A percentile compares a stretch with the other conserved stretches of the same genome.
Evolutionary conservation across 2,888 invertebrate genomes (phyloP).

Genomic region (Dinocampus coccinellae): DNA sequence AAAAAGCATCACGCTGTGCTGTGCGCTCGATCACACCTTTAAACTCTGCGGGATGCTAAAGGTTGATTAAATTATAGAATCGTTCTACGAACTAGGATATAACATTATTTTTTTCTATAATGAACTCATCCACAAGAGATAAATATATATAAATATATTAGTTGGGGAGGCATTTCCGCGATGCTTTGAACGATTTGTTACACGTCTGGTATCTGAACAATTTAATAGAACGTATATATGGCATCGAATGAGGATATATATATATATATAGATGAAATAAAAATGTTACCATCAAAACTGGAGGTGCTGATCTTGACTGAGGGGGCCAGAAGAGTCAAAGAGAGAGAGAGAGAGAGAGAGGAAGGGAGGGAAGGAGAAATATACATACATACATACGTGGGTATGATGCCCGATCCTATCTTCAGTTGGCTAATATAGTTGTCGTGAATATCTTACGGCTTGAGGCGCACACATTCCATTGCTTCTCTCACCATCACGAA

Average conservation of each 20-base stretch:
- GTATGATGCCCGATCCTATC: constrained; percentile 68
- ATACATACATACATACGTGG: constrained; percentile 54
- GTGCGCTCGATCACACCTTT: constrained; percentile 62
- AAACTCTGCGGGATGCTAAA: constrained; percentile 57
- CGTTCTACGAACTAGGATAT: constrained; percentile 47
- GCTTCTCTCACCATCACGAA: constrained; percentile 42
- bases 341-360: too few species aligned
- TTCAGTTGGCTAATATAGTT: constrained; percentile 68
- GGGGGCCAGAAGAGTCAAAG: too few species aligned
- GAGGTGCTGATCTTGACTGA: constrained; percentile 36
- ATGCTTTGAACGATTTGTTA: neutral
- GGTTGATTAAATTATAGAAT: constrained; percentile 63
- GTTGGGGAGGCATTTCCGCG: neutral
- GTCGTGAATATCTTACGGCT: constrained; percentile 68
- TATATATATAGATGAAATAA: constrained; percentile 8
- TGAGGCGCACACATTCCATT: constrained; percentile 61
- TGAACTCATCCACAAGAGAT: constrained; percentile 10
- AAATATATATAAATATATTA: constrained; percentile 2
- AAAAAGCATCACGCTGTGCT: constrained; percentile 58
- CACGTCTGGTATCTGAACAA: neutral
- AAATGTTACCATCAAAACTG: constrained; percentile 9
- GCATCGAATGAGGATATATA: neutral
- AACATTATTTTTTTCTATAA: constrained; percentile 12
- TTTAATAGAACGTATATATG: neutral
- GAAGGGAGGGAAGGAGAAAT: too few species aligned